Evolutionary conservation across 2,888 invertebrate genomes (phyloP).

Genomic region (Caenorhabditis auriculariae): DNA sequence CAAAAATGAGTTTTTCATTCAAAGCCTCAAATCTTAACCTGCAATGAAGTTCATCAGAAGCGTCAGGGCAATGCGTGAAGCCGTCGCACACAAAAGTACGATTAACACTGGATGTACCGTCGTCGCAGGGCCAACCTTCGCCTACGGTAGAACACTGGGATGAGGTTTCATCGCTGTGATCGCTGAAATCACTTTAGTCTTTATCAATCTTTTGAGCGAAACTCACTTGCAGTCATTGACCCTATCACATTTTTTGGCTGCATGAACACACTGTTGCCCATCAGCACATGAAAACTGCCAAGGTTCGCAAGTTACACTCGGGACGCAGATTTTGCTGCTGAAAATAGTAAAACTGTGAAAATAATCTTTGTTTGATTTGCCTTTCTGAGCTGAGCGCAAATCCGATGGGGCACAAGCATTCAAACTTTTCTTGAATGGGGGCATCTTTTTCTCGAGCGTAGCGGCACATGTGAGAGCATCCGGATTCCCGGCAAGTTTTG

Average conservation of each 20-base stretch:
- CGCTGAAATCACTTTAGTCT: neutral
- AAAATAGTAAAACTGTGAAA: neutral
- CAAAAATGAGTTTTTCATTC: too few relatives aligned
- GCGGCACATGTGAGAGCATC: conserved; percentile 2
- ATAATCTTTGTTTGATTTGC: neutral
- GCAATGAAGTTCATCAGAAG: conserved; percentile 7
- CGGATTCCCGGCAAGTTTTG: neutral
- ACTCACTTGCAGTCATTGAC: conserved; percentile 4
- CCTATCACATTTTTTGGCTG: conserved; percentile 6
- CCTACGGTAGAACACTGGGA: neutral
- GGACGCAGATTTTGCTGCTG: neutral
- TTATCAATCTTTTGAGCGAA: neutral
- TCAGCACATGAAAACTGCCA: conserved; percentile 9
- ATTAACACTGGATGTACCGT: neutral
- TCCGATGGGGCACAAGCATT: conserved; percentile 4
- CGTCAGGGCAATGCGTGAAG: conserved; percentile 1
- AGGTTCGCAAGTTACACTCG: neutral
- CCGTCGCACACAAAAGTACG: conserved; percentile 4
- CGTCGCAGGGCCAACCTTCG: conserved; percentile 5
- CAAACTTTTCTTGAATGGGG: neutral
- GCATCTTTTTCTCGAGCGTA: conserved; percentile 2
- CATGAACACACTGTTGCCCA: conserved; percentile 8
- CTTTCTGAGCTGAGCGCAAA: neutral
- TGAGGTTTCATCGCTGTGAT: conserved; percentile 6
- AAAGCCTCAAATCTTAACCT: too few relatives aligned